These are phyloP conservation scores for Sepiola atlantica DNA, from an alignment of 2,888 invertebrate species.

Conservation along the genomic window DNA sequence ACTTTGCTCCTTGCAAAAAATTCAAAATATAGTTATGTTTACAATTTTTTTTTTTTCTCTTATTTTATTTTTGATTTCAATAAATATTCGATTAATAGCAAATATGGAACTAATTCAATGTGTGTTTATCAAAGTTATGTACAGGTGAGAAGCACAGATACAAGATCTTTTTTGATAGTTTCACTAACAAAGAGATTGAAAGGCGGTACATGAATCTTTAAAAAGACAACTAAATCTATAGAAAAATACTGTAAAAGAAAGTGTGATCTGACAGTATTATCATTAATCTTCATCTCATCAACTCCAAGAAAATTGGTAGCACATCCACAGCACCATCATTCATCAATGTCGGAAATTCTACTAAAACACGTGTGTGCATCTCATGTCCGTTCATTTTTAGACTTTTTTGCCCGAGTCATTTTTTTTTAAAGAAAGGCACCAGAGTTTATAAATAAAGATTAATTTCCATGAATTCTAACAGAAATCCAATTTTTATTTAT, in stretches of 20 bases:
- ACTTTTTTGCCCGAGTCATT: neutral
- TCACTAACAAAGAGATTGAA: too few species aligned
- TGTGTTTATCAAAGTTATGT: too few species aligned
- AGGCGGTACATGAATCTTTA: too few species aligned
- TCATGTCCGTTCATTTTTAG: neutral
- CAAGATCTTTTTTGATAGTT: too few species aligned
- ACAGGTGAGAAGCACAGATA: too few species aligned
- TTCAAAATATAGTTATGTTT: too few species aligned
- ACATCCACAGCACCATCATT: neutral
- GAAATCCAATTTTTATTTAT: neutral
- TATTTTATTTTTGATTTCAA: too few species aligned
- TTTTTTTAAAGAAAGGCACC: neutral
- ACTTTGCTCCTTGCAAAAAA: too few species aligned
- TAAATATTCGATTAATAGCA: too few species aligned
- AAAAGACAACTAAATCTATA: too few species aligned
- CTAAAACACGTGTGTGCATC: neutral
- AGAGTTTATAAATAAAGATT: neutral
- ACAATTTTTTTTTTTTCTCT: too few species aligned
- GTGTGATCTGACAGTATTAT: neutral
- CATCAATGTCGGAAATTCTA: neutral
- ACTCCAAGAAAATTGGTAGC: neutral
- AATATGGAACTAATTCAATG: too few species aligned
- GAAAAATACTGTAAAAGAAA: neutral
- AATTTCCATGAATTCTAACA: neutral
- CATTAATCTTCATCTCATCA: neutral